Percentiles rank a stretch among this genome's conserved stretches.
Evolutionary conservation across 2,888 invertebrate species (phyloP).

Genomic region (Erebia epiphron): DNA sequence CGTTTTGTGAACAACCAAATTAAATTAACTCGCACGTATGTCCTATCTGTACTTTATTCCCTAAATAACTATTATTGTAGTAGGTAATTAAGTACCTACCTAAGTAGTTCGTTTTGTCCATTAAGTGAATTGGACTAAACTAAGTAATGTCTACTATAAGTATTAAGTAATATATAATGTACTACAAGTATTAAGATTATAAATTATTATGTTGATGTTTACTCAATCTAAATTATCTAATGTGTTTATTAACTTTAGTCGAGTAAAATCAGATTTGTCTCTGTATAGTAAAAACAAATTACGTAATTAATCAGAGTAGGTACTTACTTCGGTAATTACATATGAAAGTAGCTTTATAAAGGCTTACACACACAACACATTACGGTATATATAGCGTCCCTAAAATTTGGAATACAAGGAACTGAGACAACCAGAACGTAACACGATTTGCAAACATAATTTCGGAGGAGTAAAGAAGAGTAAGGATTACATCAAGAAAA

Average conservation of each 20-base stretch:
- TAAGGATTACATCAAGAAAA: background rate
- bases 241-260: background rate
- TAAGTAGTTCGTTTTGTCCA: too few species aligned
- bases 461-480: background rate
- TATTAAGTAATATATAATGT: too few species aligned
- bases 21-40: too few species aligned
- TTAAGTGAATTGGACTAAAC: too few species aligned
- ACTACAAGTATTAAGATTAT: too few species aligned
- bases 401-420: too few species aligned
- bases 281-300: background rate
- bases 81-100: too few species aligned
- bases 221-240: background rate
- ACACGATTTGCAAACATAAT: background rate
- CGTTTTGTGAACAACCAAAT: too few species aligned
- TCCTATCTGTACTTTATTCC: too few species aligned
- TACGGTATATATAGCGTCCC: background rate
- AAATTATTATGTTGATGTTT: background rate
- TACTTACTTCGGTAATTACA: background rate
- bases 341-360: background rate
- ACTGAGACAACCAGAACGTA: background rate
- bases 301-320: background rate
- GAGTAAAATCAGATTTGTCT: background rate
- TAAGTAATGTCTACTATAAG: too few species aligned
- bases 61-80: too few species aligned
- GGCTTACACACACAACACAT: background rate